Evolutionary conservation across 2,888 invertebrate species (phyloP), one percentile per base, ranked within the genome.

Genomic region (Zelleria hepariella): DNA sequence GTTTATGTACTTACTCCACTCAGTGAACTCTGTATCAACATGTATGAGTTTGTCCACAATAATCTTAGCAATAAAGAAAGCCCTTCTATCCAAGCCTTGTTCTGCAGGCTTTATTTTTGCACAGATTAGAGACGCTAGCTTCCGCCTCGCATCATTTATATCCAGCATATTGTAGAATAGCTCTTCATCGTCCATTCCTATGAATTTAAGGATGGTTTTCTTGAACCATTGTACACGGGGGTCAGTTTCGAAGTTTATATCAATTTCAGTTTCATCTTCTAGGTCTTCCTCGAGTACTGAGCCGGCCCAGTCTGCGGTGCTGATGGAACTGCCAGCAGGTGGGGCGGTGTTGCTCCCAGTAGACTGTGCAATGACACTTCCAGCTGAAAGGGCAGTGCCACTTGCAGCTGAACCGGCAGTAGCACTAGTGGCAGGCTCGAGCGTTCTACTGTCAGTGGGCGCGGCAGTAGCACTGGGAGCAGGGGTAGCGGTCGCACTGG

Each of bases 1-100:
- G 18, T 20, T 20, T 21, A 51, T 24, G 18, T 8, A 78, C 90
- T 91, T 84, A 95, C 94, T 92, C 90, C 93, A 92, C 82, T 95
- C 94, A 66, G 93, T 90, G 62, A 94, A 91, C 77, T 95, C 94
- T 71, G 93, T 93, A 69, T 95, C 94, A 20, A 93, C 90, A 70
- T 88, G 81, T 59, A 89, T 86, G 7, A 94, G 81, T 72, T 93
- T 93, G 67, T 93, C 94, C 58, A 92, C 92, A 66, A 93, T 92
- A 1, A 93, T 93, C 72, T 93, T 93, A 69, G 93, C 91, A 18
- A 94, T 86, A 68, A 91, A 93, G 66, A 95, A 86, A 21, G 93
- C 82, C 68, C 91, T 90, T 62, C 89, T 92, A 20, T 91, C 88
- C 49, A 92, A 68, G 0, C 73, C 66, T 49, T 75, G 63, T 54